Evolutionary conservation across 2,888 invertebrate species (phyloP).

Genomic region (Lypha dubia): DNA sequence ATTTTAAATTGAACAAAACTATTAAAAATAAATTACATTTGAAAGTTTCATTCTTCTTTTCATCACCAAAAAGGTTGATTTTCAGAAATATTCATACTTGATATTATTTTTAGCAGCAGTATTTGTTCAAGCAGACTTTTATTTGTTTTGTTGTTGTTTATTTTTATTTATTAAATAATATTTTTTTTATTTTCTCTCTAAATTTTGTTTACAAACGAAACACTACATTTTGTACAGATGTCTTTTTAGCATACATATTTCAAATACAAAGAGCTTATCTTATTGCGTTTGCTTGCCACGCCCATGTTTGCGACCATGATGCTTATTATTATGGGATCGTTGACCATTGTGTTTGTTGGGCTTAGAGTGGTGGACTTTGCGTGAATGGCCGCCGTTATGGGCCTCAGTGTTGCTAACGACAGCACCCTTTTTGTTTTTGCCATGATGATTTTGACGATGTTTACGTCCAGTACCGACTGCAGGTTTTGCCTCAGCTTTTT

Average conservation of each 20-base stretch:
- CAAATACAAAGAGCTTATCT: constrained; percentile 4
- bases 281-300: constrained; percentile 65
- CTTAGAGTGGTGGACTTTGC: constrained; percentile 58
- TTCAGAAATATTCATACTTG: no score
- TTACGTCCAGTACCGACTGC: constrained; percentile 54
- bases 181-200: constrained; percentile 20
- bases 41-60: no score
- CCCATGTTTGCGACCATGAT: constrained; percentile 64
- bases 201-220: constrained; percentile 29
- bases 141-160: background rate
- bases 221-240: constrained; percentile 48
- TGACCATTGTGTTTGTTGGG: constrained; percentile 62
- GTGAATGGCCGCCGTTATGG: constrained; percentile 42
- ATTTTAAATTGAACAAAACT: no score
- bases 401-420: constrained; percentile 19
- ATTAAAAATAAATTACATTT: no score
- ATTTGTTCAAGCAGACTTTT: no score
- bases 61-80: no score
- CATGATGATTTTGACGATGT: constrained; percentile 68
- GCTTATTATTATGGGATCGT: constrained; percentile 57
- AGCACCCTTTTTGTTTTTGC: constrained; percentile 59
- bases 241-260: constrained; percentile 14
- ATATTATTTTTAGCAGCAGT: no score
- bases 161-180: constrained; percentile 47
- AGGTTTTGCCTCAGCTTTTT: constrained; percentile 39